Evolutionary conservation across 2,113 vertebrate species (phyloP).

Genomic region (Cygnus buccinator): DNA sequence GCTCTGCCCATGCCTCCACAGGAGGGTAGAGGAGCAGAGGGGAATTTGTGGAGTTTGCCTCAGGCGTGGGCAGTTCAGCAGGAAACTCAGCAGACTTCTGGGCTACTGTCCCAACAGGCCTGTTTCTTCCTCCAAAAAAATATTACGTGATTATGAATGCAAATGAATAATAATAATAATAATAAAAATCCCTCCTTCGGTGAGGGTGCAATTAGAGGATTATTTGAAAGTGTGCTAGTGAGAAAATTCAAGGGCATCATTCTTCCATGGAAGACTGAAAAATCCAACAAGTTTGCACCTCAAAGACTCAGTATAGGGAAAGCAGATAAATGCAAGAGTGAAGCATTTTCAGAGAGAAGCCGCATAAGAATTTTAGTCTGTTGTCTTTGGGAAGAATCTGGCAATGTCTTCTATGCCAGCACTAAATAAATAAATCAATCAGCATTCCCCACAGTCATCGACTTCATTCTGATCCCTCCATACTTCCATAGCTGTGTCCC

Average conservation of each 20-base stretch:
- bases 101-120: background rate
- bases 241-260: background rate
- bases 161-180: background rate
- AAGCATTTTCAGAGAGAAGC: background rate
- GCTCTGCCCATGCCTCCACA: background rate
- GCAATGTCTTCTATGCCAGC: background rate
- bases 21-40: background rate
- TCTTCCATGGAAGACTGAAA: background rate
- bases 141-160: background rate
- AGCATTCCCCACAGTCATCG: accelerated
- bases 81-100: background rate
- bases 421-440: background rate
- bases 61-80: background rate
- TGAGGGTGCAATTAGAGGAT: background rate
- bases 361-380: background rate
- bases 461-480: background rate
- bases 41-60: background rate
- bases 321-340: background rate
- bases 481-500: background rate
- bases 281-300: background rate
- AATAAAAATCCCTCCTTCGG: background rate
- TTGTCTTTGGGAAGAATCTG: background rate
- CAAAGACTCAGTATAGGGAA: background rate
- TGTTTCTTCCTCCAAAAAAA: background rate
- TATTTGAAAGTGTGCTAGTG: background rate